phyloP scores from a whole-genome alignment of 2,888 invertebrate species.

The Cryptus viduatorius region DNA sequence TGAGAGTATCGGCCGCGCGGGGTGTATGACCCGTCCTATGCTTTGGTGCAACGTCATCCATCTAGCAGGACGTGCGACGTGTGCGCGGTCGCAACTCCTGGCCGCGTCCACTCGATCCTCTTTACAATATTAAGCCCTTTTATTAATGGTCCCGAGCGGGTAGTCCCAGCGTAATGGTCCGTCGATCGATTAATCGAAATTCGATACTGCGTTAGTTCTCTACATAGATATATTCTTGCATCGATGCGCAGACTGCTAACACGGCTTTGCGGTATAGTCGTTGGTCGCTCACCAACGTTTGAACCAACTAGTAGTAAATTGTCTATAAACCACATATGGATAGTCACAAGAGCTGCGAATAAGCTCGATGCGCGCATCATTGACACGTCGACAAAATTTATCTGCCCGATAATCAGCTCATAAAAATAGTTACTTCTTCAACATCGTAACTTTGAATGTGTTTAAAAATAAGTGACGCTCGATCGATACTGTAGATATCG shows the following conservation, averaged over 20 bases:
- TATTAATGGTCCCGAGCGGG: conserved; percentile 80
- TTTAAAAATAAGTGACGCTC: too few relatives aligned
- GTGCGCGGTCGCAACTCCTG: conserved; percentile 43
- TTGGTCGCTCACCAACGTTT: conserved; percentile 29
- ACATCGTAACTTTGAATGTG: too few relatives aligned
- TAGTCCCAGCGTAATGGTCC: conserved; percentile 76
- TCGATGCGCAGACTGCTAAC: neutral
- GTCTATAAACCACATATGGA: neutral
- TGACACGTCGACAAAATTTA: too few relatives aligned
- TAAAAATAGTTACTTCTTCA: too few relatives aligned
- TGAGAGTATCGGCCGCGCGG: conserved; percentile 10
- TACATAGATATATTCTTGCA: conserved; percentile 38
- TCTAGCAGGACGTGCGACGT: conserved; percentile 69
- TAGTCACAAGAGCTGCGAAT: too few relatives aligned
- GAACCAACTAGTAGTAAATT: conserved; percentile 15
- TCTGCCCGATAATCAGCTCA: too few relatives aligned
- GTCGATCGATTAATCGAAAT: conserved; percentile 84
- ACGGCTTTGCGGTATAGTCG: conserved; percentile 43
- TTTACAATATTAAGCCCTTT: conserved; percentile 83
- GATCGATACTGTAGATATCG: too few relatives aligned
- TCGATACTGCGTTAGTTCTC: conserved; percentile 77
- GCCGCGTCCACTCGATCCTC: conserved; percentile 73
- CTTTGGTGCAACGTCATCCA: conserved; percentile 74
- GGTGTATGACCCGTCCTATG: neutral
- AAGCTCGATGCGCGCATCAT: too few relatives aligned